phyloP scores from a whole-genome alignment of 2,888 invertebrate genomes.

The Andrena chrysosceles region DNA sequence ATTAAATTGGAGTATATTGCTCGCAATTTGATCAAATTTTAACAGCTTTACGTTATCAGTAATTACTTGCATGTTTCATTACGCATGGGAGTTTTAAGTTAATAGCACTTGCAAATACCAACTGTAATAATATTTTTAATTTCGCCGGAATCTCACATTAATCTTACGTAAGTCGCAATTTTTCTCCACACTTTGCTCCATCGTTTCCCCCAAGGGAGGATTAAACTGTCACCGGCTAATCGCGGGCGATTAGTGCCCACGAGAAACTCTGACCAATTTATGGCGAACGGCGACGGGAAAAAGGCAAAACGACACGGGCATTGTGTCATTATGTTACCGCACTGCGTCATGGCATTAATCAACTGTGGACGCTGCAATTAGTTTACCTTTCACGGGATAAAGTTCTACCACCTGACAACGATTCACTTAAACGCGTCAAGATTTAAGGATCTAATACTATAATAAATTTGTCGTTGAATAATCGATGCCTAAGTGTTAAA shows the following conservation, averaged over 20 bases:
- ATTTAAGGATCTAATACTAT: background rate
- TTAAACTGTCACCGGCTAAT: conserved; percentile 33
- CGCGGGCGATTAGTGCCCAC: conserved; percentile 13
- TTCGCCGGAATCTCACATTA: too few species aligned
- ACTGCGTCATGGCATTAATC: conserved; percentile 30
- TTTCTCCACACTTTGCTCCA: background rate
- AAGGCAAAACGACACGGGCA: conserved; percentile 13
- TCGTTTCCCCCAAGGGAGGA: conserved; percentile 1
- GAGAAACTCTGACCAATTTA: background rate
- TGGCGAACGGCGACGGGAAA: background rate
- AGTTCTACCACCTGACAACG: background rate
- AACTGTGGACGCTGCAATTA: conserved; percentile 38
- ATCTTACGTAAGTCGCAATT: too few species aligned
- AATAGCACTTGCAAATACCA: background rate
- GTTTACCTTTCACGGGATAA: conserved; percentile 18
- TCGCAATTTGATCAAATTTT: background rate
- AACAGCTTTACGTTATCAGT: background rate
- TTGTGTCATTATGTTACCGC: conserved; percentile 39
- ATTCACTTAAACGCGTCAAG: background rate
- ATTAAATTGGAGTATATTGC: background rate
- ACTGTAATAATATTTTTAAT: too few species aligned
- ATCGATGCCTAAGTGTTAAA: too few species aligned
- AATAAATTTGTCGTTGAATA: too few species aligned
- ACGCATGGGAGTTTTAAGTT: background rate
- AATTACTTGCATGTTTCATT: background rate